A percentile compares a stretch with the other conserved stretches of the same genome.
phyloP scores from a whole-genome alignment of 1,140 invertebrate genomes.

The Eumaeus atala region DNA sequence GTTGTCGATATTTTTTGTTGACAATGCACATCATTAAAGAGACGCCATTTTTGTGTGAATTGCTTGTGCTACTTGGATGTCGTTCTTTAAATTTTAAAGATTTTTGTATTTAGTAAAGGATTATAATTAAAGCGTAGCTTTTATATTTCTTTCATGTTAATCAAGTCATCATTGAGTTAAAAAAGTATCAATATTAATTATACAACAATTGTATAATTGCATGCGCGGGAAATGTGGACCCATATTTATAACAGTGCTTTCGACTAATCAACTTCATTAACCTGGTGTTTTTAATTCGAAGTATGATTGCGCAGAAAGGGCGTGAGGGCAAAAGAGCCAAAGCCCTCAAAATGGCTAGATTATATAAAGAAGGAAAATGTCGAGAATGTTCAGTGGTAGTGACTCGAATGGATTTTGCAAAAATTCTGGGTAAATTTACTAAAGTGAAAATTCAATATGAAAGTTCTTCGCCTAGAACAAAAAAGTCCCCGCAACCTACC shows the following conservation, averaged over 20 bases:
- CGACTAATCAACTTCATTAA: constrained; percentile 11
- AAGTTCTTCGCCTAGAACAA: constrained; percentile 43
- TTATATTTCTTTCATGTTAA: not conserved
- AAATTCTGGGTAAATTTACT: constrained; percentile 65
- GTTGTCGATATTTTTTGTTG: constrained; percentile 21
- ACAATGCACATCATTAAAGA: constrained; percentile 38
- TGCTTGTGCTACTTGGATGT: constrained; percentile 35
- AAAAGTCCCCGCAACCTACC: constrained; percentile 29
- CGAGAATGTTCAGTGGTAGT: constrained; percentile 62
- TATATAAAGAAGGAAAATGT: constrained; percentile 66
- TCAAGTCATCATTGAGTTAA: constrained; percentile 15
- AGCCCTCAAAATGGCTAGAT: constrained; percentile 41
- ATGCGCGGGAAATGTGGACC: constrained; percentile 72
- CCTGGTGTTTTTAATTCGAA: constrained; percentile 17
- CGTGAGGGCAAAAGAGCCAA: constrained; percentile 44
- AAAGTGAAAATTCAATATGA: constrained; percentile 68
- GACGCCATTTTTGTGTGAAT: constrained; percentile 60
- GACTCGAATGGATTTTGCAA: constrained; percentile 68
- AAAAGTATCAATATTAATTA: constrained; percentile 20
- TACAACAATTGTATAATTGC: constrained; percentile 32
- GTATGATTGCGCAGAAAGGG: constrained; percentile 52
- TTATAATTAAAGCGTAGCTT: not conserved
- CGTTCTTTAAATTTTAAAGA: constrained; percentile 18
- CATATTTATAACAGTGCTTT: constrained; percentile 21
- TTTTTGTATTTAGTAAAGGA: not conserved